Percentiles rank a stretch among this genome's conserved stretches.
These are phyloP conservation scores for Sminthopsis crassicaudata DNA, from an alignment of 2,113 vertebrate genomes.

Conservation along the genomic window DNA sequence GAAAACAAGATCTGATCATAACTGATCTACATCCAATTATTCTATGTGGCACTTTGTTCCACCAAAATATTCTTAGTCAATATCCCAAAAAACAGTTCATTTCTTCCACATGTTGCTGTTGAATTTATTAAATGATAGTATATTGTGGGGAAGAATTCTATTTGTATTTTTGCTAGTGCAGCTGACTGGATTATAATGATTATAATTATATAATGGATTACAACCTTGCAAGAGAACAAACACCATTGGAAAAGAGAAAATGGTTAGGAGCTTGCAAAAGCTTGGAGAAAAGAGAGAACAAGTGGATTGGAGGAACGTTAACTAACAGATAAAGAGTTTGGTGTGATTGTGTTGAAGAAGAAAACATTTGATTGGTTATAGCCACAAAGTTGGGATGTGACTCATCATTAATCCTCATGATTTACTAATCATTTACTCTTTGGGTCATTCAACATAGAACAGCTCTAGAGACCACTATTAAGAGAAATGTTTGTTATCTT, in stretches of 20 bases:
- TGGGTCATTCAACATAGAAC: background rate
- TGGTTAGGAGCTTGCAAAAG: background rate
- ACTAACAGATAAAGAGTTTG: background rate
- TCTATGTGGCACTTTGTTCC: background rate
- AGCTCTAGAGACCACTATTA: background rate
- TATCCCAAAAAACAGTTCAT: background rate
- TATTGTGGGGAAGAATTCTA: background rate
- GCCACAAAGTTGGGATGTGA: background rate
- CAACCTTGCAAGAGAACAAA: background rate
- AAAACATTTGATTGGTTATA: background rate
- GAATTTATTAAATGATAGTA: background rate
- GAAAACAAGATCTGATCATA: background rate
- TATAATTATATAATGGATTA: background rate
- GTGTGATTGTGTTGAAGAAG: background rate
- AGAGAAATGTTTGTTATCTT: background rate
- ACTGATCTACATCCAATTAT: background rate
- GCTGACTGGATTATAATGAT: background rate
- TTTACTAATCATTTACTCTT: background rate
- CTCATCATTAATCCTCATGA: background rate
- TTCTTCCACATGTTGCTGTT: background rate
- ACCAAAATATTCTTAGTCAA: background rate
- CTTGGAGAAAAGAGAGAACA: background rate
- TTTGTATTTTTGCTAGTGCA: background rate
- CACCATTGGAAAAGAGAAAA: background rate
- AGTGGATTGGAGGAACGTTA: background rate